Evolutionary conservation across 1,140 invertebrate genomes (phyloP).

Genomic region (Dendrolimus kikuchii): DNA sequence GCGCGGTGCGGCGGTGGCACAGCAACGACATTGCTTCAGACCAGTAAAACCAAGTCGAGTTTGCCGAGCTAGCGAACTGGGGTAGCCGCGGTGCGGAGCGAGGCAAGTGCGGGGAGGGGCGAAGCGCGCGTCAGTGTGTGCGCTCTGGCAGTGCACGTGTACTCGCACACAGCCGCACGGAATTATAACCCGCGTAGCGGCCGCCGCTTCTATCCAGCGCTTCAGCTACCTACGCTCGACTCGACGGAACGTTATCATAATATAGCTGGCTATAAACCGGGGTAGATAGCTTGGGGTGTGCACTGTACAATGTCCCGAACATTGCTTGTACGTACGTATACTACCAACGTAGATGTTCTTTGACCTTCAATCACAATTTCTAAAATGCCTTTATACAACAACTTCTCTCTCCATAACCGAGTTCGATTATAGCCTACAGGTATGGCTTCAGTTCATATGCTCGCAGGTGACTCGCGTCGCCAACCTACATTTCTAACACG

Average conservation of each 20-base stretch:
- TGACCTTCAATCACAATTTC: no score
- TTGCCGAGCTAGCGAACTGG: slow-evolving; percentile 4
- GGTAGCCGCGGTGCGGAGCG: slow-evolving; percentile 21
- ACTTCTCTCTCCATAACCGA: no score
- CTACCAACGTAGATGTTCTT: no score
- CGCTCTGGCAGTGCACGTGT: slow-evolving; percentile 32
- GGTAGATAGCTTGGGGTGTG: slow-evolving; percentile 51
- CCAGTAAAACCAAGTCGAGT: slow-evolving; percentile 49
- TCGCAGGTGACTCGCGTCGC: no score
- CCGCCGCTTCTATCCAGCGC: slow-evolving; percentile 57
- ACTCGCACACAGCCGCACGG: slow-evolving; percentile 38
- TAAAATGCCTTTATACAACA: no score
- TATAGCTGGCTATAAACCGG: slow-evolving; percentile 55
- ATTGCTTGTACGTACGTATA: no score
- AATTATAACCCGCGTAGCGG: slow-evolving; percentile 58
- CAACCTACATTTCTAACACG: no score
- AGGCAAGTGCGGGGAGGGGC: slow-evolving; percentile 24
- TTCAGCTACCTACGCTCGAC: slow-evolving; percentile 59
- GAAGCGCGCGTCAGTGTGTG: slow-evolving; percentile 18
- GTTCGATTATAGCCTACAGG: no score
- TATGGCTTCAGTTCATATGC: no score
- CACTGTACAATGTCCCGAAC: not conserved
- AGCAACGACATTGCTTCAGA: slow-evolving; percentile 63
- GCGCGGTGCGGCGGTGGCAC: slow-evolving; percentile 36
- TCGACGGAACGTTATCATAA: slow-evolving; percentile 36